Conservation (phyloP, 1,140 invertebrate species). For the Scaptomyza pallida region DNA sequence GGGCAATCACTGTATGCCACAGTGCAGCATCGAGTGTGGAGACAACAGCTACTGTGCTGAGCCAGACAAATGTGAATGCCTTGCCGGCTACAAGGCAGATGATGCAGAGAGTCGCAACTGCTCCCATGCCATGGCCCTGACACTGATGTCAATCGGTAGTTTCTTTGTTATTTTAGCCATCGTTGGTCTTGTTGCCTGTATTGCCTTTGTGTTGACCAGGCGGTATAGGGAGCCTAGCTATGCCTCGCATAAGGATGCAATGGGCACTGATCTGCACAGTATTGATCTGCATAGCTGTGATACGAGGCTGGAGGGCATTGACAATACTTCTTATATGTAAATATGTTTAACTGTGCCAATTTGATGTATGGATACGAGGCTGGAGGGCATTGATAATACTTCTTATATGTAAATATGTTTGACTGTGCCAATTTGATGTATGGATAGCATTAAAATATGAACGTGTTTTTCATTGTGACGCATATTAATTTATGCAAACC, state of each 20-base stretch:
- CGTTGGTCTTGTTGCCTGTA: neutral
- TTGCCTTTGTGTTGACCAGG: neutral
- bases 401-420: neutral
- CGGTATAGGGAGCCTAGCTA: neutral
- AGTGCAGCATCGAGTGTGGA: constrained; percentile 19
- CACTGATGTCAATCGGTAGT: neutral
- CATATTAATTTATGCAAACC: neutral
- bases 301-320: constrained; percentile 6
- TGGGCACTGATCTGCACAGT: neutral
- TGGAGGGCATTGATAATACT: constrained; percentile 17
- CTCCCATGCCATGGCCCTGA: neutral
- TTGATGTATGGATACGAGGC: no score
- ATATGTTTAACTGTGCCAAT: no score
- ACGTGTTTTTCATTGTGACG: constrained; percentile 1
- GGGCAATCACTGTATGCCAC: constrained; percentile 7
- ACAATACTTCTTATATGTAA: constrained; percentile 1
- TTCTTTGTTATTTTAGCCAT: neutral
- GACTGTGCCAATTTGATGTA: no score
- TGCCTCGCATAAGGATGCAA: neutral
- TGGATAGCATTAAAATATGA: no score
- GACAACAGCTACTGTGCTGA: constrained; percentile 52
- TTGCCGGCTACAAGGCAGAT: constrained; percentile 65
- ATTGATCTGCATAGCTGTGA: neutral
- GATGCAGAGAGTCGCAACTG: constrained; percentile 11
- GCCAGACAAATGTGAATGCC: constrained; percentile 71